phyloP scores from a whole-genome alignment of 2,113 vertebrate species.

The Columba livia region DNA sequence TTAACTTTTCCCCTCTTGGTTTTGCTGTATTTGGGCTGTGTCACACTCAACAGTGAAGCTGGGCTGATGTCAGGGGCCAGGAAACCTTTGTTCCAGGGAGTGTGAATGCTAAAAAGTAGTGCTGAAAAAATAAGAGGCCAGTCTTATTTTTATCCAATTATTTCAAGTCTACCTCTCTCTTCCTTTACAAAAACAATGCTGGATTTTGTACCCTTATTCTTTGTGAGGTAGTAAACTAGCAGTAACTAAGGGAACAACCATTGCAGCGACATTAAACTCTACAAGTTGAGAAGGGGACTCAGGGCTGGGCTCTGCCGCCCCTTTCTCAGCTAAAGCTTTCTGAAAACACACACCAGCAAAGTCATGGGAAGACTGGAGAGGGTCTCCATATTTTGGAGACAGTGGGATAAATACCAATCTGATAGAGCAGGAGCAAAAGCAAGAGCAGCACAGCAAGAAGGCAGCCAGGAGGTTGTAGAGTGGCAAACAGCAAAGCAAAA shows the following conservation, averaged over 20 bases:
- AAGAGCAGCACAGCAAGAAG: background rate
- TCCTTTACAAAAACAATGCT: background rate
- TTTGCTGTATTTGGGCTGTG: background rate
- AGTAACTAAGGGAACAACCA: background rate
- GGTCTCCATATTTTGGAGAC: background rate
- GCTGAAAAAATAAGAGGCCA: background rate
- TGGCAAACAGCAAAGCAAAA: background rate
- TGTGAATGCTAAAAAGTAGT: background rate
- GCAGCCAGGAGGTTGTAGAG: background rate
- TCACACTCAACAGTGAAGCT: fast-evolving
- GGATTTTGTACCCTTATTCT: background rate
- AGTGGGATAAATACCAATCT: background rate
- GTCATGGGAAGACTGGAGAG: fast-evolving
- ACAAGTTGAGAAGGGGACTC: background rate
- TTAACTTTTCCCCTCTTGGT: background rate
- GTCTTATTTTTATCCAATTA: background rate
- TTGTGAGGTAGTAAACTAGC: background rate
- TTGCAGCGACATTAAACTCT: background rate
- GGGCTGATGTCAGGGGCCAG: background rate
- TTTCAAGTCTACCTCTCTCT: background rate
- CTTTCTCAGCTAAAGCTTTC: background rate
- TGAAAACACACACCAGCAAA: background rate
- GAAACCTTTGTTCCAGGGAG: background rate
- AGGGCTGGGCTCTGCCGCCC: fast-evolving
- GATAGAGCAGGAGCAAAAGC: background rate